Base-by-base conservation (phyloP, 2,888 invertebrate genomes). In the Phyllotreta striolata region DNA sequence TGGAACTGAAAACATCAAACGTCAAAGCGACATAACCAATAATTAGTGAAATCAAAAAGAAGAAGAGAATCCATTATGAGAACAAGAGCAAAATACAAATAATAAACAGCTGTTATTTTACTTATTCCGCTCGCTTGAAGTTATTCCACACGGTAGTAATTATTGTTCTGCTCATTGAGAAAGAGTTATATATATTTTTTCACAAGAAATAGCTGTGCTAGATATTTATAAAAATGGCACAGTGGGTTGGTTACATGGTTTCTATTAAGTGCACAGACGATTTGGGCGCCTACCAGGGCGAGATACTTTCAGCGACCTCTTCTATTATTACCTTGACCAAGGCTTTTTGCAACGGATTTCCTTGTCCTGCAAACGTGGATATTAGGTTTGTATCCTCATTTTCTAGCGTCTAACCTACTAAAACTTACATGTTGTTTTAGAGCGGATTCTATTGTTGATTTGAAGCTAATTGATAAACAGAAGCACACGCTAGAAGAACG, bases 291-390 rank as follows among this genome's bases (percentile, higher is more conserved):
- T 95, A 91, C 78, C 95, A 95, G 82, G 93, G 90, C 10, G 85
- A 86, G 76, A 94, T 96, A 67, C 82, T 87, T 60, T 86, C 87
- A 73, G 90, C 93, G 34, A 91, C 92, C 74, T 87, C 87, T 55
- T 83, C 84, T 47, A 86, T 87, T 54, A 87, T 96, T 68, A 91
- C 91, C 1, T 85, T 96, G 63, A 87, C 86, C 7, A 90, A 92
- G 78, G 90, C 92, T 9, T 95, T 93, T 80, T 88, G 92, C 69
- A 93, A 96, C 84, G 95, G 95, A 10, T 82, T 87, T 39, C 87
- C 87, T 76, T 85, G 86, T 68, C 55, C 70, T 14, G 62, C 87
- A 55, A 70, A 76, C 56, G 86, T 91, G 49, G 85, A 85, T 52
- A 83, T 91, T 64, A 86, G 85, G 89, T 90, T 24, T 4, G 24